Conservation (phyloP, 92 coral and sea anemone genomes). For the Heteractis magnifica region DNA sequence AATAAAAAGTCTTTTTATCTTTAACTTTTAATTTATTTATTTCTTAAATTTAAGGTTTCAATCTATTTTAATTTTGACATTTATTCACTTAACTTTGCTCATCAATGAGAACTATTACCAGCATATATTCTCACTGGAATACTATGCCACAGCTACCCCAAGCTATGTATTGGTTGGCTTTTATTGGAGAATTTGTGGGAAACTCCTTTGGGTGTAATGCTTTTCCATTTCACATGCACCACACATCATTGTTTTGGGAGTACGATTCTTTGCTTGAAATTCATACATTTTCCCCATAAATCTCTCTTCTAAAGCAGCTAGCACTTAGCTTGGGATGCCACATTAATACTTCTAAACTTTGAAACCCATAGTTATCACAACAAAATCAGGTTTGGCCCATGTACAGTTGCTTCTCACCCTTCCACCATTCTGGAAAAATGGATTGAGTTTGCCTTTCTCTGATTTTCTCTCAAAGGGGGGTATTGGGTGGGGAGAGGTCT, state of each 20-base stretch:
- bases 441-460: background rate
- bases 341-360: background rate
- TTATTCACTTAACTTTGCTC: background rate
- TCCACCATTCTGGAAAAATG: background rate
- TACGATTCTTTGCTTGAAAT: too few species aligned
- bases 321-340: too few species aligned
- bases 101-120: conserved; percentile 1
- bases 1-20: too few species aligned
- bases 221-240: too few species aligned
- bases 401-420: background rate
- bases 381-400: background rate
- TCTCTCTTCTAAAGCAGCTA: too few species aligned
- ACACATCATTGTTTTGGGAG: too few species aligned
- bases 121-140: conserved; percentile 12
- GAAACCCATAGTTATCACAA: too few species aligned
- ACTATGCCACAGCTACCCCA: background rate
- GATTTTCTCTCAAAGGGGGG: background rate
- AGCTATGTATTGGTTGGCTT: too few species aligned
- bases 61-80: background rate
- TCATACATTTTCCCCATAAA: too few species aligned
- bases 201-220: too few species aligned
- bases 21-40: background rate
- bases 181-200: too few species aligned
- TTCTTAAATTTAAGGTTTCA: background rate
- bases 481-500: background rate